These are phyloP conservation scores for Crypturellus undulatus DNA, from an alignment of 2,113 vertebrate genomes.

Conservation along the genomic window DNA sequence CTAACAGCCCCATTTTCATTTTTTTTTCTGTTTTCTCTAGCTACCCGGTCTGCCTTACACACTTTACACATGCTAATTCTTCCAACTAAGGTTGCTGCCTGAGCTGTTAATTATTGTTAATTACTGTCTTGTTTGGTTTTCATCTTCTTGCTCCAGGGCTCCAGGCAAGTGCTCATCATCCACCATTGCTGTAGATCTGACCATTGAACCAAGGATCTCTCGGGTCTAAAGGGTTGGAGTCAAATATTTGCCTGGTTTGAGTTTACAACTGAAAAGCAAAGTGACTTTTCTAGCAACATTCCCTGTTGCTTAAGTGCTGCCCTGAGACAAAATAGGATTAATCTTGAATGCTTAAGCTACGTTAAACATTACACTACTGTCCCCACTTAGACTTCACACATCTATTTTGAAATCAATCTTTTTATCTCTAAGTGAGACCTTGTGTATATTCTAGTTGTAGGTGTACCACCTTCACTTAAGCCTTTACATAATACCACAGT, in stretches of 20 bases:
- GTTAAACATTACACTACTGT: neutral
- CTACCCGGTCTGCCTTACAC: neutral
- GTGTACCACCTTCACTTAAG: neutral
- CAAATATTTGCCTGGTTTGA: conserved; percentile 30
- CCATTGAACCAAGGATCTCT: neutral
- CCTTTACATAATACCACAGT: too few relatives aligned
- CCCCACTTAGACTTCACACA: neutral
- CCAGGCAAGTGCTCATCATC: neutral
- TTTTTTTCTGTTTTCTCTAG: neutral
- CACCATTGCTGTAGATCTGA: neutral
- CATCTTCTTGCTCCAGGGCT: neutral
- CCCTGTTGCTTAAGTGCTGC: neutral
- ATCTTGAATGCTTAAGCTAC: neutral
- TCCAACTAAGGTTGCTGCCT: neutral
- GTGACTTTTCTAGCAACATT: neutral
- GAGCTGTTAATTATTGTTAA: conserved; percentile 14
- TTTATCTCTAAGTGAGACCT: neutral
- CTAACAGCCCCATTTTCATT: neutral
- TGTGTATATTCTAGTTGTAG: neutral
- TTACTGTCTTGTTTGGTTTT: neutral
- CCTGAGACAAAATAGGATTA: neutral
- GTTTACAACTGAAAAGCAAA: conserved; percentile 26
- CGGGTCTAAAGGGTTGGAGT: neutral
- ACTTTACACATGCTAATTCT: conserved; percentile 11
- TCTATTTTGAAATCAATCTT: neutral